A percentile compares a stretch with the other conserved stretches of the same genome.
These are phyloP conservation scores for Beris chalybata DNA, from an alignment of 2,888 invertebrate genomes.

Conservation along the genomic window DNA sequence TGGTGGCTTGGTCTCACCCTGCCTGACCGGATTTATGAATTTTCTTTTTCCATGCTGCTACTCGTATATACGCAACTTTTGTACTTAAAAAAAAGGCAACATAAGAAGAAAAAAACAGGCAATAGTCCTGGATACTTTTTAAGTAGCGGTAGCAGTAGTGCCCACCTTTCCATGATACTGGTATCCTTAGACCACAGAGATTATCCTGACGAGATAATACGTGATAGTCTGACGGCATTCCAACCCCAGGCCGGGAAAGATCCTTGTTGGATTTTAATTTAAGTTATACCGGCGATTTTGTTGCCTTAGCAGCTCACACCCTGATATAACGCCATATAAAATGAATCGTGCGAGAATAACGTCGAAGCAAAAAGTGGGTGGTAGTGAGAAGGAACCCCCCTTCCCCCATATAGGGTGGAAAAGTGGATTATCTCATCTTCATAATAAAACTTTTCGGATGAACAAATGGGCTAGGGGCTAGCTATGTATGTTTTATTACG, in stretches of 20 bases:
- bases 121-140: too few relatives aligned
- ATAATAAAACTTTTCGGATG: too few relatives aligned
- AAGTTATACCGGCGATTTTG: background rate
- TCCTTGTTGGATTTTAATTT: conserved; percentile 9
- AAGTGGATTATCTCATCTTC: too few relatives aligned
- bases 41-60: conserved; percentile 19
- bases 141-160: background rate
- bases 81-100: conserved; percentile 3
- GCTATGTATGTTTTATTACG: conserved; percentile 6
- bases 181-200: background rate
- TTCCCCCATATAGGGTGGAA: too few relatives aligned
- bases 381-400: too few relatives aligned
- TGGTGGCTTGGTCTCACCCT: background rate
- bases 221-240: too few relatives aligned
- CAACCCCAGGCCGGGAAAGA: background rate
- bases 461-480: background rate
- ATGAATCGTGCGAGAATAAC: too few relatives aligned
- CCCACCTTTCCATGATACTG: background rate
- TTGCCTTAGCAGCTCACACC: too few relatives aligned
- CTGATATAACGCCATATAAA: too few relatives aligned
- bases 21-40: conserved; percentile 20
- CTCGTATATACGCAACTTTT: background rate
- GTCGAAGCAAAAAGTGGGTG: too few relatives aligned
- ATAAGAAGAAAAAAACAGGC: conserved; percentile 7
- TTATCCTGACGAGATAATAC: background rate